Evolutionary conservation across 2,797 vertebrate species (phyloP).

Genomic region (Galaxias olidus): DNA sequence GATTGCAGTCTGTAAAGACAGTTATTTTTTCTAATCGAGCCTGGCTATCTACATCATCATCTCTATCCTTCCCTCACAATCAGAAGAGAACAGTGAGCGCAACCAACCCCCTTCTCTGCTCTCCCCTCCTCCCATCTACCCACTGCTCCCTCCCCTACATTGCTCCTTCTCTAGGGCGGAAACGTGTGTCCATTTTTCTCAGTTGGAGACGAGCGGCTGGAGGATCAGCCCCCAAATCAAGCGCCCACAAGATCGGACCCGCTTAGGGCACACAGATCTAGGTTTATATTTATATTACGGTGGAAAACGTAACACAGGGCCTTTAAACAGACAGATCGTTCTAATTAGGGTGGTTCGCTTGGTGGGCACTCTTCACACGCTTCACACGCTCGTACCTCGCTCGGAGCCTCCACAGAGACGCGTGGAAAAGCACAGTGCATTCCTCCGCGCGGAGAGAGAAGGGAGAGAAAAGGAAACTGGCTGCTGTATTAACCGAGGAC

Average conservation of each 20-base stretch:
- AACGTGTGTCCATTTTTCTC: slow-evolving; percentile 79
- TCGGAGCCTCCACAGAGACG: slow-evolving; percentile 25
- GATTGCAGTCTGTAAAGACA: no score
- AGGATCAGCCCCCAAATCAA: slow-evolving; percentile 69
- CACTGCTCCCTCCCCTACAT: slow-evolving; percentile 62
- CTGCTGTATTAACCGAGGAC: slow-evolving; percentile 43
- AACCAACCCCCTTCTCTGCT: not conserved
- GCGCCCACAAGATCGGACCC: slow-evolving; percentile 40
- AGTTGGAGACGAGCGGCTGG: slow-evolving; percentile 78
- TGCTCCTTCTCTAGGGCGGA: slow-evolving; percentile 70
- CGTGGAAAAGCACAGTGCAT: slow-evolving; percentile 49
- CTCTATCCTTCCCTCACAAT: no score
- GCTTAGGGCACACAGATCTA: slow-evolving; percentile 21
- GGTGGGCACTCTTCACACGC: slow-evolving; percentile 9
- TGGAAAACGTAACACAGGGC: slow-evolving; percentile 10
- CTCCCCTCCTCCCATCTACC: slow-evolving; percentile 18
- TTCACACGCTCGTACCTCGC: slow-evolving; percentile 13
- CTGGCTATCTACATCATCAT: no score
- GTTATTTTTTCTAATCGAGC: no score
- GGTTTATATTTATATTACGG: slow-evolving; percentile 14
- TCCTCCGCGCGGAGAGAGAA: slow-evolving; percentile 59
- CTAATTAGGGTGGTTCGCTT: slow-evolving; percentile 11
- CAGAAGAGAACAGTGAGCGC: not conserved
- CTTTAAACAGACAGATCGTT: not conserved
- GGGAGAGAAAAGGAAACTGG: slow-evolving; percentile 41